These are phyloP conservation scores for Allacma fusca DNA, from an alignment of 2,888 invertebrate genomes.

Conservation along the genomic window DNA sequence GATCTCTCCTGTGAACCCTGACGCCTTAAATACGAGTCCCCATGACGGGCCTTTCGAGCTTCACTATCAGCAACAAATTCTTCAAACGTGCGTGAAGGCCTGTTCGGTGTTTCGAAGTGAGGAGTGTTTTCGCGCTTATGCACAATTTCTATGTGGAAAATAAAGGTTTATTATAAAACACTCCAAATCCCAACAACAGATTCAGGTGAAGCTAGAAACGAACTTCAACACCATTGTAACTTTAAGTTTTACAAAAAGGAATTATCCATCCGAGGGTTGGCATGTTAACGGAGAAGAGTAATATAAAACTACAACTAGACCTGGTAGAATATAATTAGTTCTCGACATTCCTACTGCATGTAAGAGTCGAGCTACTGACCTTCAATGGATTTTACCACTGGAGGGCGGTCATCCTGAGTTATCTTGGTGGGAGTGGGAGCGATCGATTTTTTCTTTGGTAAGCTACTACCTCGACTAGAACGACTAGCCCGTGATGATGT, in stretches of 20 bases:
- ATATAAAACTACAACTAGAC: too few relatives aligned
- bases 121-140: neutral
- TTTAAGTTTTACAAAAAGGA: too few relatives aligned
- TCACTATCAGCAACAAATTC: conserved; percentile 44
- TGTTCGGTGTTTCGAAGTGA: neutral
- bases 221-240: too few relatives aligned
- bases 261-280: too few relatives aligned
- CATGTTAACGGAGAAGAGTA: too few relatives aligned
- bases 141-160: neutral
- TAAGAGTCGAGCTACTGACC: neutral
- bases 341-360: too few relatives aligned
- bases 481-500: conserved; percentile 41
- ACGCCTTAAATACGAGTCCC: conserved; percentile 17
- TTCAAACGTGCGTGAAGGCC: conserved; percentile 33
- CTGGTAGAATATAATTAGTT: too few relatives aligned
- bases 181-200: too few relatives aligned
- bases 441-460: neutral
- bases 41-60: conserved; percentile 20
- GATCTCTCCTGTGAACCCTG: neutral
- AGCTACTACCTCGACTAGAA: conserved; percentile 38
- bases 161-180: too few relatives aligned
- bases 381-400: neutral
- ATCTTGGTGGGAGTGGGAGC: conserved; percentile 6
- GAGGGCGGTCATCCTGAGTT: neutral
- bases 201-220: too few relatives aligned